Percentiles rank a stretch among this genome's conserved stretches.
Conservation (phyloP, 2,888 invertebrate genomes). For the Philhelius pedissequus region DNA sequence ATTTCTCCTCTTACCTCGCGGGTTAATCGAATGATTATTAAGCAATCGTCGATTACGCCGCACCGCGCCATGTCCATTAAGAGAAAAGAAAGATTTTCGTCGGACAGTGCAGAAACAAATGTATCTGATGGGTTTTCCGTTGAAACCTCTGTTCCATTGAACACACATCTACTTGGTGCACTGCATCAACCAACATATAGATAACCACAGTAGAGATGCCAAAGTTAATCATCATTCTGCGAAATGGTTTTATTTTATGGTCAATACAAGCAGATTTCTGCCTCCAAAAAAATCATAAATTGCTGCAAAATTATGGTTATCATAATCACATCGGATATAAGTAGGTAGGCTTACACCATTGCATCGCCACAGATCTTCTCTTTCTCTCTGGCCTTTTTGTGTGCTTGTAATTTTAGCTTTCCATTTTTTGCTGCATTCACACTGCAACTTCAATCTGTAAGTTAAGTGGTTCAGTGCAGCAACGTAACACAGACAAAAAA, state of each 20-base stretch:
- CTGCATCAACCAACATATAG: background rate
- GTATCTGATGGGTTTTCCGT: conserved; percentile 24
- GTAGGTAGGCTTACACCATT: conserved; percentile 19
- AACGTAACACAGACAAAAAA: background rate
- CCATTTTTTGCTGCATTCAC: conserved; percentile 8
- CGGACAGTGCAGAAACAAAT: conserved; percentile 3
- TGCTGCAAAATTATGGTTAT: conserved; percentile 67
- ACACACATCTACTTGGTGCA: background rate
- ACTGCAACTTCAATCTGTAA: conserved; percentile 29
- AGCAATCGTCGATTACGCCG: conserved; percentile 48
- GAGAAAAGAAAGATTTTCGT: conserved; percentile 67
- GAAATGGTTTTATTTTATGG: conserved; percentile 67
- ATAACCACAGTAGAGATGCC: conserved; percentile 41
- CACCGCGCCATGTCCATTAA: conserved; percentile 44
- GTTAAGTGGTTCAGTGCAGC: conserved; percentile 58
- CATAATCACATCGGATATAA: conserved; percentile 66
- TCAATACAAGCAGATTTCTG: conserved; percentile 56
- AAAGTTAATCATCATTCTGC: conserved; percentile 67
- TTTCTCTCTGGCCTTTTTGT: background rate
- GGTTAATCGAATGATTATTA: conserved; percentile 68
- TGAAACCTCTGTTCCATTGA: background rate
- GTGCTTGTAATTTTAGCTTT: conserved; percentile 24
- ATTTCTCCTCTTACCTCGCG: conserved; percentile 34
- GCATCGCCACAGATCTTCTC: background rate
- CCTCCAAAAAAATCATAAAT: conserved; percentile 68